Evolutionary conservation across 2,797 vertebrate genomes (phyloP).

Genomic region (Chromis chromis): DNA sequence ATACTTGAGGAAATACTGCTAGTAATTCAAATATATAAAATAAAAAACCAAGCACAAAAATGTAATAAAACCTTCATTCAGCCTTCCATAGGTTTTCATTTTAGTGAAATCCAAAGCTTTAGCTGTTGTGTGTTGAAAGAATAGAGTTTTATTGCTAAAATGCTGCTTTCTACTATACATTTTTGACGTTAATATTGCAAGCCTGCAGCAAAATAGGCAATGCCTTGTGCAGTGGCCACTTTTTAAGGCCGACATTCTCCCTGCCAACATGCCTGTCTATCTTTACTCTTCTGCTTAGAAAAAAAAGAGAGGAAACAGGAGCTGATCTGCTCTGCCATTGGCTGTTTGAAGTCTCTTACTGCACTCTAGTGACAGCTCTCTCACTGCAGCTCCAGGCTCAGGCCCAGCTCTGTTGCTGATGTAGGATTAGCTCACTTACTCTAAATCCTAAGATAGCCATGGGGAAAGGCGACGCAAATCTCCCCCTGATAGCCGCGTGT

Average conservation of each 20-base stretch:
- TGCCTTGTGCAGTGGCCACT: neutral
- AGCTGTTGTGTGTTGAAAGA: neutral
- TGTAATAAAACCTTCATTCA: no score
- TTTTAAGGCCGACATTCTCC: conserved; percentile 14
- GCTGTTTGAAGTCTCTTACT: conserved; percentile 23
- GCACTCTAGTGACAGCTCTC: conserved; percentile 28
- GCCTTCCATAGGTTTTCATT: no score
- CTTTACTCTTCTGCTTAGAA: conserved; percentile 36
- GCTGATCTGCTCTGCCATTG: conserved; percentile 8
- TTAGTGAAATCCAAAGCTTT: no score
- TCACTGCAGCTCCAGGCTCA: conserved; percentile 19
- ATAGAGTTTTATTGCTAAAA: neutral
- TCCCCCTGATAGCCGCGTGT: conserved; percentile 4
- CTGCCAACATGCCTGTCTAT: conserved; percentile 27
- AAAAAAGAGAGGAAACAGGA: conserved; percentile 20
- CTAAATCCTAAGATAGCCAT: conserved; percentile 49
- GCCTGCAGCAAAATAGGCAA: neutral
- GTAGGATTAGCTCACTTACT: conserved; percentile 60
- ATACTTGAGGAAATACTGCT: no score
- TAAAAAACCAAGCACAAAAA: no score
- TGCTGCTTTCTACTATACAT: neutral
- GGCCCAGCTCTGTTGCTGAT: conserved; percentile 40
- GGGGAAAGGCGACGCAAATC: conserved; percentile 52
- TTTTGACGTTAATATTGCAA: conserved; percentile 1
- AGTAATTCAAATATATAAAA: no score